Base-by-base conservation (phyloP, 2,888 invertebrate species). In the Catocala sponsa region DNA sequence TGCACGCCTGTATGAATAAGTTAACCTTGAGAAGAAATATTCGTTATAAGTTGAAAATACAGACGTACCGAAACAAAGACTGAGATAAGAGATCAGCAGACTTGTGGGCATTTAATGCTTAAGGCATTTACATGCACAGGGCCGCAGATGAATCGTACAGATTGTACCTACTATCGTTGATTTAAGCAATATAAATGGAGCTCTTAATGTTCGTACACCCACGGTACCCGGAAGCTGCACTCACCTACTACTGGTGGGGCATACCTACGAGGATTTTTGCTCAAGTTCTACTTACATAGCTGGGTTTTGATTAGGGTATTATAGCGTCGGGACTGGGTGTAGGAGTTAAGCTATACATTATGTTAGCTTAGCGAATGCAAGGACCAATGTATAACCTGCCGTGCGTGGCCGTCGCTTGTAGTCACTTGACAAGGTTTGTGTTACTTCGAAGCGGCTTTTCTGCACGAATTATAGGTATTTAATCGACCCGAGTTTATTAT, bases 111-210 rank as follows among this genome's bases (percentile, higher is more conserved):
- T 85, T 87, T 87, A 85, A 90, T 88, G 89, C 87, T 85, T 83
- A 85, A 84, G 80, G 74, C 81, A 89, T 91, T 91, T 87, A 87
- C 87, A 91, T 90, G 87, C 78, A 72, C 70, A 62, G 59, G 81
- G 81, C 84, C 83, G 80, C 62, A 87, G 92, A 92, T 92, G 84
- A 82, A 86, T 85, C 84, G 82, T 70, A 70, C 68, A 76, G 91
- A 92, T 74, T 91, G 89, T 78, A 73, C n/a, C n/a, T n/a, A n/a
- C 72, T 84, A 84, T 83, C 84, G 79, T 73, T 81, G 82, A 78
- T 84, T 82, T 84, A 86, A 88, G 82, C 83, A 79, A 85, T 87
- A 89, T 88, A 88, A 89, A 91, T 89, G 84, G 84, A 85, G 82
- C 83, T 84, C 81, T 86, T 84, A 87, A 86, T 87, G 85, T 68